Conservation (phyloP, 1,140 invertebrate genomes). For the Drosophila orena region DNA sequence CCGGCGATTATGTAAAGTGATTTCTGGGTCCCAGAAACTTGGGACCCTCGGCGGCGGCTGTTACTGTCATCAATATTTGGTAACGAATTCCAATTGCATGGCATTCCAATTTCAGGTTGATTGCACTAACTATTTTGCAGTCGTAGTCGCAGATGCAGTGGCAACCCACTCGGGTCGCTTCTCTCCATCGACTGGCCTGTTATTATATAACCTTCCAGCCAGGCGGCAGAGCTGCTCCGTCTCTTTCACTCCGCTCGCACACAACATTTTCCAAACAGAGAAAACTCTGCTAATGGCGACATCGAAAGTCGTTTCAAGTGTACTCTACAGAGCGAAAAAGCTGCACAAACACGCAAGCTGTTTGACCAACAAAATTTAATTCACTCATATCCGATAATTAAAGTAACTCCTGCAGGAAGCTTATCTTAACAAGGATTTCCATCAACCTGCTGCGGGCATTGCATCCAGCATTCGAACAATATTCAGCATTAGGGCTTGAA, state of each 20-base stretch:
- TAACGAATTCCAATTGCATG: slow-evolving; percentile 69
- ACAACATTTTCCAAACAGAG: slow-evolving; percentile 58
- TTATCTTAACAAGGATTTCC: too few species aligned
- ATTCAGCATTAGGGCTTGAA: slow-evolving; percentile 3
- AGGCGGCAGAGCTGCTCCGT: slow-evolving; percentile 29
- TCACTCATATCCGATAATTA: too few species aligned
- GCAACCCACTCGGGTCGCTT: slow-evolving; percentile 21
- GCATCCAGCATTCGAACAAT: slow-evolving; percentile 3
- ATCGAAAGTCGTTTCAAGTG: slow-evolving; percentile 66
- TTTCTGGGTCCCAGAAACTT: slow-evolving; percentile 52
- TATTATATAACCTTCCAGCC: slow-evolving; percentile 71
- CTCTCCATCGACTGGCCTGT: slow-evolving; percentile 26
- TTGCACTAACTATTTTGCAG: slow-evolving; percentile 38
- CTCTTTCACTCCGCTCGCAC: slow-evolving; percentile 58
- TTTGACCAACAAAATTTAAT: background rate
- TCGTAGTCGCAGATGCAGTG: slow-evolving; percentile 48
- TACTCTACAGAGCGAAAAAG: slow-evolving; percentile 19
- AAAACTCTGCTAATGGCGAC: slow-evolving; percentile 77
- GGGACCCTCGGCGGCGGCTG: slow-evolving; percentile 21
- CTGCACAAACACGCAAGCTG: background rate
- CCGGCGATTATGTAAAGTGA: slow-evolving; percentile 41
- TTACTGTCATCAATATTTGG: slow-evolving; percentile 76
- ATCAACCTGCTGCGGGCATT: slow-evolving; percentile 18
- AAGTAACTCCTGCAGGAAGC: background rate
- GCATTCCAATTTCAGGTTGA: slow-evolving; percentile 67